Evolutionary conservation across 2,113 vertebrate genomes (phyloP).

Genomic region (Gavialis gangeticus): DNA sequence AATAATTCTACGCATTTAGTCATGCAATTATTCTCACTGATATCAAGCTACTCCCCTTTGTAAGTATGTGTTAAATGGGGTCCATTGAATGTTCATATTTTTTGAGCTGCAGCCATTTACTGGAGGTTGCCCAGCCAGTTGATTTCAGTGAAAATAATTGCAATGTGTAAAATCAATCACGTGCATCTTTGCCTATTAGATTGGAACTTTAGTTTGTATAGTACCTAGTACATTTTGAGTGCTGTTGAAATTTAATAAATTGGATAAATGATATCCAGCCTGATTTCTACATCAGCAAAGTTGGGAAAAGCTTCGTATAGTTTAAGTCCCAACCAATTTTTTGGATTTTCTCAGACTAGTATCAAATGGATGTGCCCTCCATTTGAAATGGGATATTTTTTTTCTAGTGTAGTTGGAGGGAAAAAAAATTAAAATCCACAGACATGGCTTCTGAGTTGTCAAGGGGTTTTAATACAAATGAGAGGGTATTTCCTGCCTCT

Average conservation of each 20-base stretch:
- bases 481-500: neutral
- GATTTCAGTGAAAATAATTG: neutral
- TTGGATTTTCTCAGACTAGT: neutral
- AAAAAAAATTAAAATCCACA: too few relatives aligned
- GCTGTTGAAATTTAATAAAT: neutral
- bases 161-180: neutral
- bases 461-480: neutral
- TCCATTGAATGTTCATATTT: neutral
- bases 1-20: neutral
- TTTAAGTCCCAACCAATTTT: neutral
- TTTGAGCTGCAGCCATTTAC: neutral
- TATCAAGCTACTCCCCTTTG: neutral
- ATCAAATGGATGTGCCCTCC: neutral
- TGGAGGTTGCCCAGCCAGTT: neutral
- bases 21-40: neutral
- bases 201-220: neutral
- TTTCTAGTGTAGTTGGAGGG: neutral
- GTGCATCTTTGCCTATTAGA: neutral
- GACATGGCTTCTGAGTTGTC: too few relatives aligned
- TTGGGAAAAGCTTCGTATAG: neutral
- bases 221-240: neutral
- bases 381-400: neutral
- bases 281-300: neutral
- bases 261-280: neutral
- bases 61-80: neutral